Evolutionary conservation across 2,113 vertebrate species (phyloP).

Genomic region (Festucalex cinctus): DNA sequence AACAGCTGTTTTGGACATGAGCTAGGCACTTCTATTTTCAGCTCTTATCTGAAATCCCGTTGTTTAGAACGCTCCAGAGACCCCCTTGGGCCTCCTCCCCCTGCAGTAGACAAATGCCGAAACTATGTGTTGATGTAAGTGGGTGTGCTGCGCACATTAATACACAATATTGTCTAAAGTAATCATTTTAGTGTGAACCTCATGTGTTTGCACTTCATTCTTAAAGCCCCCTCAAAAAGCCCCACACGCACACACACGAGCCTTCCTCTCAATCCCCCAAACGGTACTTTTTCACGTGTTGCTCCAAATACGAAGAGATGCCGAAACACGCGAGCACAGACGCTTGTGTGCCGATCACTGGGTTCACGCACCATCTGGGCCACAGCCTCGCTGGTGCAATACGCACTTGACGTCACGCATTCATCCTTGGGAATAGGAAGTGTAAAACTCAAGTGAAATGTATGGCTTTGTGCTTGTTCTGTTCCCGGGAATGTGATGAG

Average conservation of each 20-base stretch:
- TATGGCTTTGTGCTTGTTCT: conserved; percentile 27
- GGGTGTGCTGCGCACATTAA: conserved; percentile 18
- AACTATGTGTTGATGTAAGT: conserved; percentile 73
- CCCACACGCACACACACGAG: conserved; percentile 33
- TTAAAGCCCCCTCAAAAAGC: conserved; percentile 15
- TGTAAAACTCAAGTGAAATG: conserved; percentile 45
- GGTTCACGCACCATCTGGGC: conserved; percentile 62
- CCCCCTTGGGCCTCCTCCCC: conserved; percentile 57
- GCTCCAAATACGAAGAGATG: conserved; percentile 46
- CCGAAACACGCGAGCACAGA: conserved; percentile 44
- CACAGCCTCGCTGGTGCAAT: conserved; percentile 43
- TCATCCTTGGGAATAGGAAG: conserved; percentile 22
- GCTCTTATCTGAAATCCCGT: conserved; percentile 68
- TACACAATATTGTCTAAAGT: conserved; percentile 48
- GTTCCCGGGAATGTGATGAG: conserved; percentile 55
- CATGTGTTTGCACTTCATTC: conserved; percentile 42
- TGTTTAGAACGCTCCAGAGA: conserved; percentile 72
- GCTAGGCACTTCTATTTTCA: conserved; percentile 89
- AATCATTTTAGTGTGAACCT: conserved; percentile 46
- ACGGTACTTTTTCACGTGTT: conserved; percentile 45
- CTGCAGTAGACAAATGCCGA: conserved; percentile 66
- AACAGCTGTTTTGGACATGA: conserved; percentile 89
- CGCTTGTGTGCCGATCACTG: conserved; percentile 35
- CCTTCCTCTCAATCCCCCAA: conserved; percentile 44
- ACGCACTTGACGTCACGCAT: conserved; percentile 29